Base-by-base conservation (phyloP, 2,797 vertebrate species). In the Sebastes itinus region DNA sequence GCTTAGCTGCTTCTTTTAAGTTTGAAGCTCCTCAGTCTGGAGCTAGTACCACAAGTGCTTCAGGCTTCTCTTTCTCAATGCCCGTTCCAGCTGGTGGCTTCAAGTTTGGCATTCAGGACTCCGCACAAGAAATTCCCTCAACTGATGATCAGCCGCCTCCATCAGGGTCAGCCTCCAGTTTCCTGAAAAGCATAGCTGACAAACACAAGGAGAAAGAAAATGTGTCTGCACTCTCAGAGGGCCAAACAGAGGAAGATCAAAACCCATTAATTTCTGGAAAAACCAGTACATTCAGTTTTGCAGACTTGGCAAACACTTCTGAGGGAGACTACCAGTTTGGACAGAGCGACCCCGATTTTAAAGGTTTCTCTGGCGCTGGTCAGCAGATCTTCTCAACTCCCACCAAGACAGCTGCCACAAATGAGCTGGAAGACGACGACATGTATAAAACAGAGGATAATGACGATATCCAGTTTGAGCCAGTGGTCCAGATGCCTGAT, bases 391-490 rank as follows among this genome's bases (percentile, higher is more conserved):
- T 99, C 91, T 95, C 95, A n/a, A 94, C 92, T 52, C 92, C 92
- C 16, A 83, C 92, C 52, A 97, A 95, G 80, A 71, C 87, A 9
- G 96, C 93, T 27, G 74, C 86, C 5, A 90, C 95, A 83, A 84
- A 88, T 85, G 96, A 97, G 54, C 84, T 92, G 23, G 98, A 98
- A 56, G 97, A 97, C 10, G 96, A 97, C n/a, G 98, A 97, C 30
- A 95, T 98, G 88, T 99, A 99, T 85, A 99, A 97, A 92, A 99
- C 98, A 0, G 98, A 99, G 73, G 99, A 99, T 58, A 97, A 93
- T 2, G 99, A 99, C 66, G 97, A 99, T 63, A 99, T 99, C 78
- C 98, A 99, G 92, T 99, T 99, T 95, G 98, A 99, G 73, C 98
- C 99, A n/a, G 97, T 99, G 32, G 97, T 99, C 80, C 97, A 97